Percentiles rank a stretch among this genome's conserved stretches.
Conservation (phyloP, 2,113 vertebrate species). For the Columba janthina region DNA sequence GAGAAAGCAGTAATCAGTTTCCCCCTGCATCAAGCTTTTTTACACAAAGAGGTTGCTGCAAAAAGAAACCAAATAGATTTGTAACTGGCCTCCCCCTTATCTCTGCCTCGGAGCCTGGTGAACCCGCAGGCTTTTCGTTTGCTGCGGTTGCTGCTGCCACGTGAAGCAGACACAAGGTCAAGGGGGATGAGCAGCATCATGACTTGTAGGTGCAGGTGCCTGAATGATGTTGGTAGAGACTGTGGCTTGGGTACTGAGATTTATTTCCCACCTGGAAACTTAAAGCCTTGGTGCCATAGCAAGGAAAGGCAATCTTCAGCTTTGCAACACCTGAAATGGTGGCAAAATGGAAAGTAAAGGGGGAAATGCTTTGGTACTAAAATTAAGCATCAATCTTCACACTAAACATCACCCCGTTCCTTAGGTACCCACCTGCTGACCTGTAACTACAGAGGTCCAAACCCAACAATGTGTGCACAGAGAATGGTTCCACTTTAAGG, state of each 20-base stretch:
- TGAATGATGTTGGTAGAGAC: background rate
- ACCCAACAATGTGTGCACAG: background rate
- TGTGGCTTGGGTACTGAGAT: background rate
- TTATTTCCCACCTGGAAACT: background rate
- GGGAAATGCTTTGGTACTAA: background rate
- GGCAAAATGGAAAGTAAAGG: background rate
- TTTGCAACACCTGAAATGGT: background rate
- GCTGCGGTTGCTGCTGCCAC: background rate
- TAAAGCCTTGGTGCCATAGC: background rate
- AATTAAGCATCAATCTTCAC: background rate
- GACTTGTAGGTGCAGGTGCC: rapidly evolving
- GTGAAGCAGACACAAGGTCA: background rate
- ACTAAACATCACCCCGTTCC: background rate
- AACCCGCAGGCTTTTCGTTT: background rate
- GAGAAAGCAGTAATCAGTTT: conserved; percentile 61
- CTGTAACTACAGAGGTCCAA: background rate
- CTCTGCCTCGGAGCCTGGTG: background rate
- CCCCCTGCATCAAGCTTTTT: conserved; percentile 38
- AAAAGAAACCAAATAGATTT: conserved; percentile 50
- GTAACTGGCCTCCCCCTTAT: conserved; percentile 16
- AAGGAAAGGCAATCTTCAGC: background rate
- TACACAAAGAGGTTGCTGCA: conserved; percentile 37
- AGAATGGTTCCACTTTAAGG: background rate
- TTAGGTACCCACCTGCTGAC: background rate
- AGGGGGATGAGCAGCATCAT: background rate